Evolutionary conservation across 2,113 vertebrate species (phyloP), one percentile per base, ranked within the genome.

Genomic region (Chionomys nivalis): DNA sequence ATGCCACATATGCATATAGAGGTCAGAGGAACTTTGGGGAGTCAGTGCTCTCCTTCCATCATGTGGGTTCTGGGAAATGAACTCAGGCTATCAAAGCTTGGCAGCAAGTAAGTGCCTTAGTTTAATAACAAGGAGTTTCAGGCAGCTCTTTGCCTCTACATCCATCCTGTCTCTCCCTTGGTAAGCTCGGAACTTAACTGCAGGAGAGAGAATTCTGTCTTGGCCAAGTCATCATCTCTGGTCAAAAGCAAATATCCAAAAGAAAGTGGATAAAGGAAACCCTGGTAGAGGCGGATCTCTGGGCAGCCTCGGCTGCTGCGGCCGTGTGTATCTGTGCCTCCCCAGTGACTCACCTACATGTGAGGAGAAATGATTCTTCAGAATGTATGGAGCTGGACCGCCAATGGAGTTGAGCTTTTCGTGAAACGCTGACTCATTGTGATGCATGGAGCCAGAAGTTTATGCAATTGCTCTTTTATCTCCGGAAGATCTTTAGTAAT

Each of bases 351-450:
- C 11, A 12, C 58, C 12, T 33, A 82, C 36, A 7, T 91, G 94
- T 63, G 28, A 88, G 81, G 92, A 96, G 98, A 95, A 96, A 94
- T 94, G 68, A 31, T 89, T 95, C 77, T 94, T 11, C 88, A 92
- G 97, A 97, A 85, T 87, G 93, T 92, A 96, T 81, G 96, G 97
- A 52, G 91, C 95, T 42, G 95, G 93, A 97, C 95, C 98, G 96
- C 63, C 94, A 93, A 97, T 72, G 97, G 94, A 91, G 96, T 92
- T 9, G 31, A 68, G 88, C 97, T 96, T 89, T 55, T 28, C 63
- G 52, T 42, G 96, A 98, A 98, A 13, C 31, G 98, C 98, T 99
- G 98, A 98, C 97, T 99, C 98, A 98, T 96, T 95, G 86, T 96
- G 94, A 95, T 96, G n/a, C 7, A 7, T 1, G 0, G 63, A 91